phyloP scores from a whole-genome alignment of 1,140 invertebrate species.

The Apis dorsata region DNA sequence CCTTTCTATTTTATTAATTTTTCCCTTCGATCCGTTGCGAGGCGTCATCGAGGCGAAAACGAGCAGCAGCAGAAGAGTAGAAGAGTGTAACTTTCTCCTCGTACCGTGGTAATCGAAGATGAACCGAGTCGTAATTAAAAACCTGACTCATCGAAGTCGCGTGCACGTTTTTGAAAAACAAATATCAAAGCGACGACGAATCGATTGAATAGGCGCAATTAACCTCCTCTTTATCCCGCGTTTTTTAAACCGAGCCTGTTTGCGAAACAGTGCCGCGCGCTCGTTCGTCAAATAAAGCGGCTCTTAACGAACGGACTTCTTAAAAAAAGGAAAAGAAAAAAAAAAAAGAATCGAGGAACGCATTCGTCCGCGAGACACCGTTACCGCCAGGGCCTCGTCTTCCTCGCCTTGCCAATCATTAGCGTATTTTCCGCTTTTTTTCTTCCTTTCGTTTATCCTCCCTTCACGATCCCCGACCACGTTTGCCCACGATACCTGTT shows the following conservation, averaged over 20 bases:
- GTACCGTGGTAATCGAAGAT: slow-evolving; percentile 39
- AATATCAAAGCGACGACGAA: slow-evolving; percentile 48
- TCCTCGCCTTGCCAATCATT: slow-evolving; percentile 36
- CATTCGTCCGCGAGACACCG: slow-evolving; percentile 23
- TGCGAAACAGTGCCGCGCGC: slow-evolving; percentile 43
- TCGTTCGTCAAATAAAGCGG: slow-evolving; percentile 33
- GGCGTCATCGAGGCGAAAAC: slow-evolving; percentile 24
- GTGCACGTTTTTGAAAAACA: slow-evolving; percentile 45
- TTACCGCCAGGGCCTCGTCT: slow-evolving; percentile 1
- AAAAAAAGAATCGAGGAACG: slow-evolving; percentile 28
- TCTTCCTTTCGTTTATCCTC: neutral
- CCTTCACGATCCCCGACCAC: neutral
- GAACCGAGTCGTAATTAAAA: slow-evolving; percentile 48
- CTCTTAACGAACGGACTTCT: slow-evolving; percentile 46
- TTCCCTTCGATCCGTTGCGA: slow-evolving; percentile 4
- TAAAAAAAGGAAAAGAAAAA: slow-evolving; percentile 7
- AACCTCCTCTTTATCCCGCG: slow-evolving; percentile 38
- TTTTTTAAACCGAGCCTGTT: slow-evolving; percentile 26
- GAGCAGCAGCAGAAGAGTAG: neutral
- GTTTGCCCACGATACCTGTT: neutral
- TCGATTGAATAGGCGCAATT: slow-evolving; percentile 53
- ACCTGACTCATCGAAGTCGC: slow-evolving; percentile 48
- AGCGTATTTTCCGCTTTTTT: slow-evolving; percentile 12
- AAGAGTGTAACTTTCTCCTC: neutral
- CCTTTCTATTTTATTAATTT: neutral